Conservation (phyloP, 1,140 invertebrate species). For the Drosophila auraria region DNA sequence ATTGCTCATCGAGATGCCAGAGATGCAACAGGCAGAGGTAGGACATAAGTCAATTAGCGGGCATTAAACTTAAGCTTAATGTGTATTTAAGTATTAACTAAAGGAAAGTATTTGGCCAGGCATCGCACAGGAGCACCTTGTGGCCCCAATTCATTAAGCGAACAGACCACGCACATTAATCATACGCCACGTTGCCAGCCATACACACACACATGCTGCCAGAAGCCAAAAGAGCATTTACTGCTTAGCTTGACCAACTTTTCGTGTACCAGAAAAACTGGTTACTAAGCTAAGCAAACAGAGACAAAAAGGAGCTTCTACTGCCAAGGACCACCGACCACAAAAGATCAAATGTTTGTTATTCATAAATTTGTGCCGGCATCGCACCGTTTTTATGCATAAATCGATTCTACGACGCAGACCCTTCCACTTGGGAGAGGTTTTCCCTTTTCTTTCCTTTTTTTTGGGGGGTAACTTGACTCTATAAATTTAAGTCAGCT, state of each 20-base stretch:
- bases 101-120: slow-evolving; percentile 64
- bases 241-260: slow-evolving; percentile 80
- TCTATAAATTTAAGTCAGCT: slow-evolving; percentile 70
- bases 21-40: slow-evolving; percentile 39
- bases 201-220: slow-evolving; percentile 9
- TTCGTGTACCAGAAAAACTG: slow-evolving; percentile 77
- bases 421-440: slow-evolving; percentile 10
- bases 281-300: slow-evolving; percentile 78
- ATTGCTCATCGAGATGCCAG: slow-evolving; percentile 77
- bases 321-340: slow-evolving; percentile 26
- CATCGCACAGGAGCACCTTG: slow-evolving; percentile 12
- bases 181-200: slow-evolving; percentile 62
- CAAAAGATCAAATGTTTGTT: slow-evolving; percentile 69
- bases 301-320: slow-evolving; percentile 9
- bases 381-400: slow-evolving; percentile 68
- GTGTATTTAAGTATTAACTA: slow-evolving; percentile 81
- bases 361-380: slow-evolving; percentile 71
- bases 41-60: slow-evolving; percentile 75
- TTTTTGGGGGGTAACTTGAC: slow-evolving; percentile 39
- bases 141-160: slow-evolving; percentile 64
- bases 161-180: slow-evolving; percentile 65
- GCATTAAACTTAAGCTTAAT: slow-evolving; percentile 68
- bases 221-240: slow-evolving; percentile 64
- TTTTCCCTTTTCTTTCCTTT: not conserved
- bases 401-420: slow-evolving; percentile 65